Evolutionary conservation across 53 echinoderm and acorn worm species (phyloP).

Genomic region (Stichopus horrens): DNA sequence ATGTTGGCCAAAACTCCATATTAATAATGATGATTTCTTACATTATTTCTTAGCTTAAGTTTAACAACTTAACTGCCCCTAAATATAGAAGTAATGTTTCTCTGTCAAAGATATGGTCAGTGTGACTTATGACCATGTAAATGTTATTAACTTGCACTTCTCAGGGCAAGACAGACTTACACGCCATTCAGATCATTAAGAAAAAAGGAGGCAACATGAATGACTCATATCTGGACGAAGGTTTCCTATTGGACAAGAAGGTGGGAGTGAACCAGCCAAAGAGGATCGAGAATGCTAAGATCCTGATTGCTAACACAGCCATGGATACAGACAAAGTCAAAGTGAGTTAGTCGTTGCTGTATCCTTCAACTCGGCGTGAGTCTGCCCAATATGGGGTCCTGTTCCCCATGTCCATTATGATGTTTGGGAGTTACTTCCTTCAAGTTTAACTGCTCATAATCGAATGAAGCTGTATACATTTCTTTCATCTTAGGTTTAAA

Average conservation of each 20-base stretch:
- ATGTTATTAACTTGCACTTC: not conserved
- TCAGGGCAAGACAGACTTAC: conserved; percentile 86
- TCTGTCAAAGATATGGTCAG: no score
- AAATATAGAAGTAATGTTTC: no score
- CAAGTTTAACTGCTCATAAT: no score
- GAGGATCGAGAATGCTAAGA: conserved; percentile 89
- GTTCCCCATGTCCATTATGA: no score
- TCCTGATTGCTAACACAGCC: conserved; percentile 85
- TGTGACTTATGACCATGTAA: no score
- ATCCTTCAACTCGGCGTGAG: not conserved
- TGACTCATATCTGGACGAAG: conserved; percentile 86
- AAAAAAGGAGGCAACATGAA: conserved; percentile 92
- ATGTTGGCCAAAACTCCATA: no score
- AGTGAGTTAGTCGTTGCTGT: conserved; percentile 38
- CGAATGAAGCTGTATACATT: no score
- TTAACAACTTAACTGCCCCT: no score
- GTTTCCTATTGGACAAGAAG: conserved; percentile 92
- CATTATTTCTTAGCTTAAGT: no score
- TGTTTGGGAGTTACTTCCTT: no score
- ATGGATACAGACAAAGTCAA: conserved; percentile 99
- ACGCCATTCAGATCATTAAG: conserved; percentile 96
- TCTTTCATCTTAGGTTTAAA: no score
- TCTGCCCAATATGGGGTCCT: not conserved
- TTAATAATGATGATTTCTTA: no score
- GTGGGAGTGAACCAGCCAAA: conserved; percentile 91